Conservation (phyloP, 2,113 vertebrate species). For the Ptilonorhynchus violaceus region DNA sequence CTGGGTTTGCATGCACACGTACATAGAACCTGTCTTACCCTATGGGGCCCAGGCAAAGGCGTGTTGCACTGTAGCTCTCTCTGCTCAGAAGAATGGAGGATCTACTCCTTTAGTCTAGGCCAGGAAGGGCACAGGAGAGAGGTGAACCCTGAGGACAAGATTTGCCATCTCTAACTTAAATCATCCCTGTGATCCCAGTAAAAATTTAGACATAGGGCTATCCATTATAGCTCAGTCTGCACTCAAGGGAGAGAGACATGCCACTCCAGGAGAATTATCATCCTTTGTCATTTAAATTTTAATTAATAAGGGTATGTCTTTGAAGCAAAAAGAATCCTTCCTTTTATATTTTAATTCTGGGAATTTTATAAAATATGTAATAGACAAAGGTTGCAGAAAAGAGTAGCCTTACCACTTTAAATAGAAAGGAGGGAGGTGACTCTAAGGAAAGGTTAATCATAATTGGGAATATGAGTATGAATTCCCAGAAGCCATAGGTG, state of each 20-base stretch:
- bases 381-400: background rate
- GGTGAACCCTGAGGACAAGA: background rate
- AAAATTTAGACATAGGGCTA: background rate
- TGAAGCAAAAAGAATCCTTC: background rate
- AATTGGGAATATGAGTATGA: background rate
- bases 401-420: background rate
- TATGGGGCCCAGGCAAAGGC: background rate
- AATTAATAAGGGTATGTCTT: background rate
- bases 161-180: background rate
- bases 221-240: background rate
- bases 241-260: background rate
- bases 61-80: background rate
- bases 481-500: background rate
- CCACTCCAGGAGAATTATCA: background rate
- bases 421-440: fast-evolving
- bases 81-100: background rate
- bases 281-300: background rate
- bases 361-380: background rate
- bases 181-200: background rate
- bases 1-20: background rate
- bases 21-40: background rate
- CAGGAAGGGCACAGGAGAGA: background rate
- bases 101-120: background rate
- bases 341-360: background rate
- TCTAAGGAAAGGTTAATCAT: background rate